Conservation (phyloP, 1,140 invertebrate species). For the Aphelenchoides avenae region DNA sequence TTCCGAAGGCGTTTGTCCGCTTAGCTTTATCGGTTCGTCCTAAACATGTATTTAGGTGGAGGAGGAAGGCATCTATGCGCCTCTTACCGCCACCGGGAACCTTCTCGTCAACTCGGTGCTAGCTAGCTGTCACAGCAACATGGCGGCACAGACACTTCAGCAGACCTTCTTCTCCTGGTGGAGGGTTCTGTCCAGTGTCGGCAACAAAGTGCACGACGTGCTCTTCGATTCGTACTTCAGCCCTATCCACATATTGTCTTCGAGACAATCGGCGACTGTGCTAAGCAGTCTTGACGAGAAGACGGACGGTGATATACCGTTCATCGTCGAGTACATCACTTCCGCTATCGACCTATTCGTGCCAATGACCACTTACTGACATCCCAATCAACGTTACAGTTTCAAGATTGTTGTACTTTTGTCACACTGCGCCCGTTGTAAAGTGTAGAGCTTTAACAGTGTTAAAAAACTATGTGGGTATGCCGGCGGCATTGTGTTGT, state of each 20-base stretch:
- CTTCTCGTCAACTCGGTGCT: slow-evolving; percentile 44
- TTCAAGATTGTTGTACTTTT: too few relatives aligned
- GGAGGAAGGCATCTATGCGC: slow-evolving; percentile 40
- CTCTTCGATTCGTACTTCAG: slow-evolving; percentile 6
- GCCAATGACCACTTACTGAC: too few relatives aligned
- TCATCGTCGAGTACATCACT: too few relatives aligned
- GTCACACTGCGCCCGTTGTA: too few relatives aligned
- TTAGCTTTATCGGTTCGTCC: not conserved
- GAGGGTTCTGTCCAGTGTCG: not conserved
- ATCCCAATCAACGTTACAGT: too few relatives aligned
- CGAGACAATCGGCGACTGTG: too few relatives aligned
- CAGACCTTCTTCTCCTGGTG: slow-evolving; percentile 50
- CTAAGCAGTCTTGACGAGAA: too few relatives aligned
- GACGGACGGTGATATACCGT: too few relatives aligned
- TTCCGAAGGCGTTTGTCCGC: not conserved
- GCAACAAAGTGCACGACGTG: slow-evolving; percentile 1
- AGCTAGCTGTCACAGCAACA: slow-evolving; percentile 46
- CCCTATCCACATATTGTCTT: slow-evolving; percentile 2
- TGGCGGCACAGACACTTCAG: slow-evolving; percentile 50
- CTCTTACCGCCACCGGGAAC: slow-evolving; percentile 43
- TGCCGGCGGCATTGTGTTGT: too few relatives aligned
- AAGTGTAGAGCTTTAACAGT: too few relatives aligned
- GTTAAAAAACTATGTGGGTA: too few relatives aligned
- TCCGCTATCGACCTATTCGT: too few relatives aligned
- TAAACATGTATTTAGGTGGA: slow-evolving; percentile 10